Evolutionary conservation across 35 echinoderm and acorn worm genomes (phyloP), one percentile per base, ranked within the genome.

Genomic region (Diadema setosum): DNA sequence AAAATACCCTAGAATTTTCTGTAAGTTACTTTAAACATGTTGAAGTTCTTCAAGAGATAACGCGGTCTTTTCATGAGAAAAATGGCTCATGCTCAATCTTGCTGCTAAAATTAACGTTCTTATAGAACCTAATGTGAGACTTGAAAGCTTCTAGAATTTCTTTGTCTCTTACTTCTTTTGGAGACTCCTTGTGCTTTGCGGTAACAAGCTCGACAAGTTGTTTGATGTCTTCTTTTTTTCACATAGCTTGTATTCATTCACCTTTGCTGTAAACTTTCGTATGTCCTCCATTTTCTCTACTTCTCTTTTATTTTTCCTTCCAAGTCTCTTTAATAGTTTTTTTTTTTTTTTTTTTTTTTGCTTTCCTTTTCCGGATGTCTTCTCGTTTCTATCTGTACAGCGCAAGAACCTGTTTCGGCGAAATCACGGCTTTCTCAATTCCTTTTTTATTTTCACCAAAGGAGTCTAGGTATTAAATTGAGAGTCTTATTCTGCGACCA

Each of bases 401-500:
- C 61, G 20, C 61, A 9, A 67, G 61, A 67, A 29, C 61, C 61
- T 25, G 1, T 83, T 83, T n/a, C n/a, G n/a, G n/a, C n/a, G n/a
- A n/a, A n/a, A n/a, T 67, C 27, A 67, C 61, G 11, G 84, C 90
- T 17, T 87, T 81, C 3, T 81, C 29, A 18, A 92, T 81, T 14
- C 44, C 23, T n/a, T 40, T 36, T 30, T 87, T 49, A 11, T 82
- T 44, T 29, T 11, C 33, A 41, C 56, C 84, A 1, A 93, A 20
- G 18, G 84, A 80, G 81, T 93, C 70, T 15, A 93, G 42, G 45
- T 87, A n/a, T n/a, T n/a, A n/a, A 93, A 21, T 25, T 25, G 1
- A 85, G 33, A 16, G 83, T 93, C n/a, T 81, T 63, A 82, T 93
- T 93, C 52, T 88, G 86, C 4, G 84, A 82, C 85, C 91, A 93